A percentile compares a stretch with the other conserved stretches of the same genome.
Conservation (phyloP, 2,888 invertebrate genomes). For the Brachylomia viminalis region DNA sequence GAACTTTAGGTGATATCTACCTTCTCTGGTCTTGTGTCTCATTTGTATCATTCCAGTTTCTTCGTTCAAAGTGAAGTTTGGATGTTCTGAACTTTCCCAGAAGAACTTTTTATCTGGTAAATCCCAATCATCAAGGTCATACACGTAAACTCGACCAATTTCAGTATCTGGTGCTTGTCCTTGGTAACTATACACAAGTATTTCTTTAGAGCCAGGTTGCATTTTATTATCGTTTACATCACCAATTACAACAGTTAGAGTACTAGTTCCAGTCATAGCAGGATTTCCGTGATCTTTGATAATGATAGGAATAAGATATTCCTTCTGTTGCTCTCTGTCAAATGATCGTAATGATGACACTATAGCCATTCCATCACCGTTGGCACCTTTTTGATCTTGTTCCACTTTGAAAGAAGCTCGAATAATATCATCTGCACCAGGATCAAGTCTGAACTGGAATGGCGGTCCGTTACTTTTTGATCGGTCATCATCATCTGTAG, state of each 20-base stretch:
- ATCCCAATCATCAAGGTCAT: conserved; percentile 99
- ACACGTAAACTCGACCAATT: conserved; percentile 98
- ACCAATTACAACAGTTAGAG: conserved; percentile 98
- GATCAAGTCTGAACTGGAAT: conserved; percentile 98
- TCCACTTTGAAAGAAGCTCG: conserved; percentile 98
- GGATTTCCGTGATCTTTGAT: conserved; percentile 99
- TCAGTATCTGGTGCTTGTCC: conserved; percentile 97
- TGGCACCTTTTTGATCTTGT: conserved; percentile 99
- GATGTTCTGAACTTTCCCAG: conserved; percentile 97
- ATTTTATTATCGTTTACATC: conserved; percentile 99
- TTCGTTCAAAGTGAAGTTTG: conserved; percentile 96
- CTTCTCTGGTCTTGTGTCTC: conserved; percentile 97
- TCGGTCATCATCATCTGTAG: conserved; percentile 98
- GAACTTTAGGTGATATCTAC: conserved; percentile 94
- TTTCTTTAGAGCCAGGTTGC: conserved; percentile 99
- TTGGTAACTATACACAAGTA: conserved; percentile 99
- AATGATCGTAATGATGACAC: conserved; percentile 98
- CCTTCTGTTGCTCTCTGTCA: conserved; percentile 98
- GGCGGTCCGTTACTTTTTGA: conserved; percentile 99
- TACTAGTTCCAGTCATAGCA: conserved; percentile 99
- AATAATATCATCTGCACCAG: conserved; percentile 98
- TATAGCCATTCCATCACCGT: conserved; percentile 99
- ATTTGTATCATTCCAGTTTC: conserved; percentile 99
- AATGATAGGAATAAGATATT: conserved; percentile 98
- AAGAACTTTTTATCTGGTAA: conserved; percentile 99